A percentile compares a stretch with the other conserved stretches of the same genome.
phyloP scores from a whole-genome alignment of 1,140 invertebrate species.

The Diorhabda carinulata region DNA sequence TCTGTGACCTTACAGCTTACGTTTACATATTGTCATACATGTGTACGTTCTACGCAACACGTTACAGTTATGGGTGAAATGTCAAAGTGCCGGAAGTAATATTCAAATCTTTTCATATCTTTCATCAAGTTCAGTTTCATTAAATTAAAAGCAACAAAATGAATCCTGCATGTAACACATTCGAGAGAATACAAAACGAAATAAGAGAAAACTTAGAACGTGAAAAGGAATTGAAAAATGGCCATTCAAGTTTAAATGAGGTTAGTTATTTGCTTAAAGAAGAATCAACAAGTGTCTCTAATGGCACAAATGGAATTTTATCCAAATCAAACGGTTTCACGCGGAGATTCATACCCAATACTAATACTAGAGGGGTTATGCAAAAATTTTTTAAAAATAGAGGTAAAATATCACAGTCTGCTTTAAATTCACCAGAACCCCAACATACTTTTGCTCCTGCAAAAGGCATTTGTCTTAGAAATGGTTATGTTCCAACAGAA shows the following conservation, averaged over 20 bases:
- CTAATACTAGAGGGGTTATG: constrained; percentile 43
- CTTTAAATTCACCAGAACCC: constrained; percentile 14
- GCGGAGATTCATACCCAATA: constrained; percentile 36
- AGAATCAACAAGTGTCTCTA: constrained; percentile 11
- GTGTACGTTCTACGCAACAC: no score
- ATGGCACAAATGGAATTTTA: constrained; percentile 13
- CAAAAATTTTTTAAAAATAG: constrained; percentile 45
- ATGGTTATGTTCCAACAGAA: constrained; percentile 43
- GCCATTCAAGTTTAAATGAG: constrained; percentile 12
- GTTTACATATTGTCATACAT: no score
- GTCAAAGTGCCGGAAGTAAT: background rate
- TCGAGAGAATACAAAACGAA: constrained; percentile 45
- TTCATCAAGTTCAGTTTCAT: background rate
- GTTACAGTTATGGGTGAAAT: background rate
- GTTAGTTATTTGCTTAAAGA: constrained; percentile 9
- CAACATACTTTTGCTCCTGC: constrained; percentile 35
- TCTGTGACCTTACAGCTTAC: no score
- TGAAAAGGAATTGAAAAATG: constrained; percentile 41
- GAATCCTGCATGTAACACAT: constrained; percentile 34
- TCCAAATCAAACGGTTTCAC: constrained; percentile 25
- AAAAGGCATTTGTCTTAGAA: constrained; percentile 36
- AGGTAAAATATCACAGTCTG: constrained; percentile 35
- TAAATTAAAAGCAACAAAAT: background rate
- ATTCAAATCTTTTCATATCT: background rate
- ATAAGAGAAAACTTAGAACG: constrained; percentile 43